Conservation (phyloP, 1,140 invertebrate genomes). For the Delia radicum region DNA sequence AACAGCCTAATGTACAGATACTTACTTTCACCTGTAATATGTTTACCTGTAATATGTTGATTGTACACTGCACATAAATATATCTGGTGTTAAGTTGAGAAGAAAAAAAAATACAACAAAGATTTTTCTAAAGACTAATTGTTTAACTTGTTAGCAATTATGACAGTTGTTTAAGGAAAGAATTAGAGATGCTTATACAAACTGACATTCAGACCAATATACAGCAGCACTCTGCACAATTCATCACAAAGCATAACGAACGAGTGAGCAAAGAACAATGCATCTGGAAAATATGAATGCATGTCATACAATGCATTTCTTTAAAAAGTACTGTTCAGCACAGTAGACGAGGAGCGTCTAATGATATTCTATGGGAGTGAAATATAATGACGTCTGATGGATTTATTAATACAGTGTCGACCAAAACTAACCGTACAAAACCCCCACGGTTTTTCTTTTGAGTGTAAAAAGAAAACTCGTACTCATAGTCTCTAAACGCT, state of each 20-base stretch:
- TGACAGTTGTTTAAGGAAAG: constrained; percentile 10
- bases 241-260: neutral
- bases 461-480: too few relatives aligned
- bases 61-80: neutral
- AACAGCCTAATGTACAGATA: neutral
- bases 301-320: neutral
- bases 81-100: neutral
- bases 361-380: constrained; percentile 17
- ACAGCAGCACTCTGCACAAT: neutral
- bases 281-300: neutral
- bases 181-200: constrained; percentile 1
- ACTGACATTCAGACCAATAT: neutral
- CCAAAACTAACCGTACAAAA: too few relatives aligned
- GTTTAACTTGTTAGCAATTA: constrained; percentile 20
- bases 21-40: constrained; percentile 10
- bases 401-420: constrained; percentile 6
- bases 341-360: constrained; percentile 14
- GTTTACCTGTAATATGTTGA: neutral
- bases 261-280: neutral
- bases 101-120: neutral
- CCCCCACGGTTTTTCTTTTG: too few relatives aligned
- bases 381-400: constrained; percentile 12
- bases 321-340: neutral
- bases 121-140: constrained; percentile 16
- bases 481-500: too few relatives aligned